These are phyloP conservation scores for Brachionus angularis DNA, from an alignment of 1,140 invertebrate genomes.

Conservation along the genomic window DNA sequence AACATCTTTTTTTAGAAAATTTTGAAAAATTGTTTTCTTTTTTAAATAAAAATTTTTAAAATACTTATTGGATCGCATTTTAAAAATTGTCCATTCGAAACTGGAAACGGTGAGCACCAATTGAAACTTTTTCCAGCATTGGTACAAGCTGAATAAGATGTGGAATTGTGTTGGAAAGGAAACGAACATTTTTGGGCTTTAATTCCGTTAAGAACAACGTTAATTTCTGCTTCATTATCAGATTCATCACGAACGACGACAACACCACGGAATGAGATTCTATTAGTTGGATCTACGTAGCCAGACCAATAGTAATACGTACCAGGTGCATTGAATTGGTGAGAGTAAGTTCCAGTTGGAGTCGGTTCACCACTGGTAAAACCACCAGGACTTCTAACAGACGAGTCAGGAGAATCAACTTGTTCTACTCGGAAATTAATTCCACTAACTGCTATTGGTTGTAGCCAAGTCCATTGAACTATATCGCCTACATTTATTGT, in stretches of 20 bases:
- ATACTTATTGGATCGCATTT: conserved; percentile 5
- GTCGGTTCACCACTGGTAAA: conserved; percentile 16
- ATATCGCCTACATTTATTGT: conserved; percentile 46
- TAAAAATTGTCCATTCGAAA: conserved; percentile 16
- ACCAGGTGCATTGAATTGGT: conserved; percentile 48
- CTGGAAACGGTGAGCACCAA: conserved; percentile 38
- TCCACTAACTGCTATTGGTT: conserved; percentile 42
- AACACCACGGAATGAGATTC: conserved; percentile 47
- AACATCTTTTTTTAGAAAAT: neutral
- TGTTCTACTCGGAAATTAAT: conserved; percentile 46
- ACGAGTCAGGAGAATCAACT: conserved; percentile 28
- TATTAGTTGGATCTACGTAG: conserved; percentile 46
- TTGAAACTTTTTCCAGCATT: neutral
- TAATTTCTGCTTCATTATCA: conserved; percentile 34
- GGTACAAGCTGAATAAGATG: neutral
- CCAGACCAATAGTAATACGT: conserved; percentile 50
- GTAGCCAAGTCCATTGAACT: conserved; percentile 49
- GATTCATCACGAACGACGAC: conserved; percentile 46
- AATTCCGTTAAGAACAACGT: neutral
- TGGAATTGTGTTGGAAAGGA: conserved; percentile 12
- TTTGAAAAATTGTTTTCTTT: neutral
- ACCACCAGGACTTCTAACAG: neutral
- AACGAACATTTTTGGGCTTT: conserved; percentile 41
- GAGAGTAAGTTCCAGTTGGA: conserved; percentile 45
- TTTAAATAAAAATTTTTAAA: neutral